Conservation (phyloP, 2,888 invertebrate genomes). For the Phasia obesa region DNA sequence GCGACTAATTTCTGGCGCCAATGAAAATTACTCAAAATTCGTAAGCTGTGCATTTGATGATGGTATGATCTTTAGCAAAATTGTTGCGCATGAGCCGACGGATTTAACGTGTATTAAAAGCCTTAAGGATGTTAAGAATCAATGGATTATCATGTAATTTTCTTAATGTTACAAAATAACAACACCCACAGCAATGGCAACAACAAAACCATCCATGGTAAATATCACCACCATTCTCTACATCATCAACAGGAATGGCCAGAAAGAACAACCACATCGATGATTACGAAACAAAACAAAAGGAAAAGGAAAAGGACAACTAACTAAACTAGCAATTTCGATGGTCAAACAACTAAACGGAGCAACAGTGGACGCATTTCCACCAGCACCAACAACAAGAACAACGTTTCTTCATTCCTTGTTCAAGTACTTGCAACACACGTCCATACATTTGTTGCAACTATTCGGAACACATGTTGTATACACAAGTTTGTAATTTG, state of each 20-base stretch:
- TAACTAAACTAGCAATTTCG: slow-evolving; percentile 25
- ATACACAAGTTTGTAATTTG: slow-evolving; percentile 51
- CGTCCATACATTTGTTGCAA: slow-evolving; percentile 54
- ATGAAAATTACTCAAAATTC: too few relatives aligned
- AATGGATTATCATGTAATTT: slow-evolving; percentile 74
- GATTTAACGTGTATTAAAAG: slow-evolving; percentile 61
- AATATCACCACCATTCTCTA: slow-evolving; percentile 36
- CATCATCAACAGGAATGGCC: slow-evolving; percentile 25
- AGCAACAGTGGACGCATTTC: slow-evolving; percentile 45
- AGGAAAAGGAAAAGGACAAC: not conserved
- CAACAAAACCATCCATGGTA: too few relatives aligned
- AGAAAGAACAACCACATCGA: slow-evolving; percentile 43
- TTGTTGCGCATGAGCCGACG: too few relatives aligned
- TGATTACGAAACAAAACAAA: slow-evolving; percentile 21
- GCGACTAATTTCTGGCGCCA: too few relatives aligned
- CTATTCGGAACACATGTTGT: slow-evolving; percentile 69
- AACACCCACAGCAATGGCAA: slow-evolving; percentile 60
- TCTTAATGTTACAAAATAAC: slow-evolving; percentile 70
- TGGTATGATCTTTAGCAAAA: too few relatives aligned
- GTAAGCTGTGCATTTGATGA: too few relatives aligned
- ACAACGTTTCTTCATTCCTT: slow-evolving; percentile 22
- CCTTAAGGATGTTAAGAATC: slow-evolving; percentile 72
- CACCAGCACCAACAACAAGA: slow-evolving; percentile 10
- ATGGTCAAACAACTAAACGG: slow-evolving; percentile 50
- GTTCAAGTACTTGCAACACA: slow-evolving; percentile 22